Conservation (phyloP, 2,888 invertebrate species). For the Protonemura montana region DNA sequence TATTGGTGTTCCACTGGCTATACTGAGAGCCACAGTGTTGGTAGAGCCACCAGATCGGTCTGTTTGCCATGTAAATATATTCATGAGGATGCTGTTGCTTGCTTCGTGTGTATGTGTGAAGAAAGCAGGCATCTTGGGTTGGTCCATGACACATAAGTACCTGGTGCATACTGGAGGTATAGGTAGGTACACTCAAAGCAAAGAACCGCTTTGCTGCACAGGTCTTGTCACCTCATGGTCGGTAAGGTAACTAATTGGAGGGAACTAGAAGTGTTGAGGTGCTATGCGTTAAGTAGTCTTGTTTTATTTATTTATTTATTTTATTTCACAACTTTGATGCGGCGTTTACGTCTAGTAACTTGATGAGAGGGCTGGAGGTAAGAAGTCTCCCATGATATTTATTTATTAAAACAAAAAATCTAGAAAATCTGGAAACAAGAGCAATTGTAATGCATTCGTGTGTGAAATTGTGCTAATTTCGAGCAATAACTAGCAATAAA, state of each 20-base stretch:
- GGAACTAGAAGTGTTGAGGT: no score
- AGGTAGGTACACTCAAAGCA: not conserved
- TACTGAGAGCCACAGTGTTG: not conserved
- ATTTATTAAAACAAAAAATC: no score
- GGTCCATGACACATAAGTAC: not conserved
- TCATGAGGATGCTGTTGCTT: constrained; percentile 33
- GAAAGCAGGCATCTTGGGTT: not conserved
- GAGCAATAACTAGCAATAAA: no score
- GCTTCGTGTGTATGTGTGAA: not conserved
- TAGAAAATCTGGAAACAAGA: no score
- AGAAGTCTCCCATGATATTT: no score
- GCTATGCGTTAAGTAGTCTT: no score
- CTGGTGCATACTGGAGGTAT: not conserved
- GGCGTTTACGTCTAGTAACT: no score
- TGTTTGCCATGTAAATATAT: constrained; percentile 38
- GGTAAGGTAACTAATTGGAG: not conserved
- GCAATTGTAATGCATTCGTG: no score
- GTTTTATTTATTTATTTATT: no score
- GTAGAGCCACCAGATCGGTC: not conserved
- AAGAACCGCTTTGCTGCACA: not conserved
- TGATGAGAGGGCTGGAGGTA: no score
- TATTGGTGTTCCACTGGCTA: not conserved
- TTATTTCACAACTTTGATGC: no score
- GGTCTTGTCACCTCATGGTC: not conserved
- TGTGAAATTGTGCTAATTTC: no score